Evolutionary conservation across 2,113 vertebrate genomes (phyloP), one percentile per base, ranked within the genome.

Genomic region (Morone saxatilis): DNA sequence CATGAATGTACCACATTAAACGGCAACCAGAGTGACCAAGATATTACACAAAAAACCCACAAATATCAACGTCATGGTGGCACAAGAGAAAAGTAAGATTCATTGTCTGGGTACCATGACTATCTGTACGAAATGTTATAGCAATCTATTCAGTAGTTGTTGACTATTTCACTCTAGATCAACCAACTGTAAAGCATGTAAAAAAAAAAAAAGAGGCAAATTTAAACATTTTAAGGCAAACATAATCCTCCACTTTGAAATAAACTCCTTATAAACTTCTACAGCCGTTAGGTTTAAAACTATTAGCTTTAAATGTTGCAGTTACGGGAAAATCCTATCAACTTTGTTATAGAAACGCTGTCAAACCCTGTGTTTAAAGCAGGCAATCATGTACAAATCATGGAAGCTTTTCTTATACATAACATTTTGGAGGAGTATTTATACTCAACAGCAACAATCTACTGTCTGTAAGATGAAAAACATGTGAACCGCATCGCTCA

Each of bases 401-500:
- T 68, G 14, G 40, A 51, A 69, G 60, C 12, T 50, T 61, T 71
- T 61, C 65, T 71, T n/a, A 41, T 38, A 47, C 43, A 41, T 56
- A 22, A 71, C 7, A 76, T 50, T 40, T 61, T 36, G 12, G 8
- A 65, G 36, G 20, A 60, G 1, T 43, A 65, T 50, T 76, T 84
- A 57, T 43, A 19, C 41, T 69, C 59, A 8, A 69, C 19, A 79
- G 41, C 50, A 74, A 47, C 22, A 2, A n/a, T 66, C 51, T 51
- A 6, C 19, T 36, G 36, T 51, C 20, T 62, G 7, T 51, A 14
- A 53, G 38, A 74, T 70, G n/a, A 36, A 20, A 13, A 63, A 63
- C 41, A 80, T 13, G 38, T 60, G 14, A 80, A 71, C 67, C 65
- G 16, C 41, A 50, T n/a, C n/a, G n/a, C 72, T 31, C 17, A 70